Base-by-base conservation (phyloP, 2,797 vertebrate genomes). In the Rachycentron canadum region DNA sequence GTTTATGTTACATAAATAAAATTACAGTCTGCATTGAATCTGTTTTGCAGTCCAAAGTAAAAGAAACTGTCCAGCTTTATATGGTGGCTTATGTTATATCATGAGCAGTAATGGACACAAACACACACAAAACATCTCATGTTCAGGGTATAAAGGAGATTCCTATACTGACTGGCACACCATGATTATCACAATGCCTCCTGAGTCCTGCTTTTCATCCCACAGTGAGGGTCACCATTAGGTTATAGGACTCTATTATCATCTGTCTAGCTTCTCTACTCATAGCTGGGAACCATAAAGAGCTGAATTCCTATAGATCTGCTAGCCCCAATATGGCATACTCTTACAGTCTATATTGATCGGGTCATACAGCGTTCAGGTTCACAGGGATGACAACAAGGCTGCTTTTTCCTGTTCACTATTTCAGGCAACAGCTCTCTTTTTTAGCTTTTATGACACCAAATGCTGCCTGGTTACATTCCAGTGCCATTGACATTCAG, bases 181-280 rank as follows among this genome's bases (percentile, higher is more conserved):
- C 41, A 34, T 87, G 68, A 85, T 90, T 79, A 83, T 71, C 55
- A 72, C 72, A 60, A 65, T 55, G 40, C 53, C 71, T 73, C 65
- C 17, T 1, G 64, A 85, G 66, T 34, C 34, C 49, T 66, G 81
- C 77, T 68, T 85, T 83, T 63, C 65, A 81, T 88, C 61, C 62
- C 57, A 59, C 76, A 21, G 58, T 17, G 58, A 32, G 69, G 86
- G 83, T 92, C 87, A 87, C 28, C 60, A 49, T 69, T 60, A 67
- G 91, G 89, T 88, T 83, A 91, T 69, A 83, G 59, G 73, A 86
- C 66, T 78, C 74, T 56, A 81, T 81, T 75, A 79, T 82, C 86
- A 85, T 86, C 77, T 40, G 74, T 84, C 72, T 60, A 32, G 52
- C 76, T 57, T 3, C 63, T 64, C 50, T 9, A 70, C 73, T 67